phyloP scores from a whole-genome alignment of 2,888 invertebrate genomes.

The Tortricodes alternella region DNA sequence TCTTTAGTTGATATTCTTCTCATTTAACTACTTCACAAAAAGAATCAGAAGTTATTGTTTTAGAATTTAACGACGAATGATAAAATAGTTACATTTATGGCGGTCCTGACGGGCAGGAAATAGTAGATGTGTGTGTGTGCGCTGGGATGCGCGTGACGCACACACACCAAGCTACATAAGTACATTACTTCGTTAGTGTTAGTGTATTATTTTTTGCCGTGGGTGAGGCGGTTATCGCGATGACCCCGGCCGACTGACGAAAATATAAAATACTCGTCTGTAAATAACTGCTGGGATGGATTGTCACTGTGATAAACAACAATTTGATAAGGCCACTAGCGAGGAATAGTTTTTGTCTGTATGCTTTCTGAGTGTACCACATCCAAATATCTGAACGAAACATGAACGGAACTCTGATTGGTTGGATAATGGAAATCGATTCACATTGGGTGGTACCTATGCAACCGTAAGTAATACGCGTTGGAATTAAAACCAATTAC shows the following conservation, averaged over 20 bases:
- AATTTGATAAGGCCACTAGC: slow-evolving; percentile 48
- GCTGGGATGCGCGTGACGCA: slow-evolving; percentile 16
- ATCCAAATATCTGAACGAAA: too few relatives aligned
- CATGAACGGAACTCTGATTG: too few relatives aligned
- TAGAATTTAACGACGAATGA: slow-evolving; percentile 10
- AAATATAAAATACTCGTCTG: slow-evolving; percentile 38
- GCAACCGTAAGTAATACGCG: too few relatives aligned
- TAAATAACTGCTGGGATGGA: slow-evolving; percentile 34
- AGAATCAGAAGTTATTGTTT: neutral
- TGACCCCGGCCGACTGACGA: slow-evolving; percentile 46
- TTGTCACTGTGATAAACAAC: slow-evolving; percentile 55
- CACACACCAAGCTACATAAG: neutral
- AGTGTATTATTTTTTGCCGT: slow-evolving; percentile 24
- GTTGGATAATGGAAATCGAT: too few relatives aligned
- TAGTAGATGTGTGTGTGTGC: slow-evolving; percentile 27
- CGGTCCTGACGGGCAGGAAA: slow-evolving; percentile 9
- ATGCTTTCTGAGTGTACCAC: too few relatives aligned
- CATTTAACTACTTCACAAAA: neutral
- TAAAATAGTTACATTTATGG: slow-evolving; percentile 4
- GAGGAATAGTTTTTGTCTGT: slow-evolving; percentile 37
- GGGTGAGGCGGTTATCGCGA: slow-evolving; percentile 39
- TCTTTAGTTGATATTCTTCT: neutral
- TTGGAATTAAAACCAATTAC: too few relatives aligned
- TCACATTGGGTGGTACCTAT: too few relatives aligned
- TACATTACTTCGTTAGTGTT: slow-evolving; percentile 2